These are phyloP conservation scores for Maccullochella peelii DNA, from an alignment of 2,113 vertebrate species.

Conservation along the genomic window DNA sequence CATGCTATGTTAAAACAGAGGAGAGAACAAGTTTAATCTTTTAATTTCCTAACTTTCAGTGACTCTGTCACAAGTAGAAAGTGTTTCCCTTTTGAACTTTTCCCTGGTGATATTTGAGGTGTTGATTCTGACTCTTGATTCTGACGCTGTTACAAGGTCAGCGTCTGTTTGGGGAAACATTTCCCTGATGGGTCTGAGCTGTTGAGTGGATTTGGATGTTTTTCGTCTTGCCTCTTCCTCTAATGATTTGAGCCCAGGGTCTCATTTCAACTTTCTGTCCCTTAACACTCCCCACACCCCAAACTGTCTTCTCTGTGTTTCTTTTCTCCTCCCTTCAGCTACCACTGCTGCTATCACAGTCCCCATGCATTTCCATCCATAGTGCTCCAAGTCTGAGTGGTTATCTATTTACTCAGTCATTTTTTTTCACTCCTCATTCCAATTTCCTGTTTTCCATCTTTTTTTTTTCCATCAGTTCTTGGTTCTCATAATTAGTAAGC, in stretches of 20 bases:
- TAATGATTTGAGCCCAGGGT: conserved; percentile 68
- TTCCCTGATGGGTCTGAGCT: conserved; percentile 47
- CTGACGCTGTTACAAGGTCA: conserved; percentile 70
- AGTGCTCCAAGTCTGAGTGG: not conserved
- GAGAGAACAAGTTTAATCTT: conserved; percentile 32
- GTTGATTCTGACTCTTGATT: conserved; percentile 57
- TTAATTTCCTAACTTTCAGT: conserved; percentile 24
- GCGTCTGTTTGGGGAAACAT: conserved; percentile 55
- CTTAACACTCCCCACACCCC: conserved; percentile 47
- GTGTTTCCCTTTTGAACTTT: conserved; percentile 51
- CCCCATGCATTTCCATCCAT: conserved; percentile 3
- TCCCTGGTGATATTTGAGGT: conserved; percentile 52
- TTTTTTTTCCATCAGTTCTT: not conserved
- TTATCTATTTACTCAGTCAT: conserved; percentile 23
- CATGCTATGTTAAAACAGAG: conserved; percentile 11
- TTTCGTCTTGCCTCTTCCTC: conserved; percentile 48
- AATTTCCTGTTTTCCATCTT: not conserved
- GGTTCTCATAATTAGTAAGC: not conserved
- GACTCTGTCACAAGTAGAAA: conserved; percentile 26
- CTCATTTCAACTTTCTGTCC: conserved; percentile 59
- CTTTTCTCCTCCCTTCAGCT: conserved; percentile 22
- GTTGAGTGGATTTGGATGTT: conserved; percentile 74
- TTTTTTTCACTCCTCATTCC: not conserved
- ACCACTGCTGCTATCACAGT: conserved; percentile 20
- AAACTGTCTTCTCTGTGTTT: conserved; percentile 55